These are phyloP conservation scores for Imbricaverruca yamaguchii DNA, from an alignment of 2,888 invertebrate species.

Conservation along the genomic window DNA sequence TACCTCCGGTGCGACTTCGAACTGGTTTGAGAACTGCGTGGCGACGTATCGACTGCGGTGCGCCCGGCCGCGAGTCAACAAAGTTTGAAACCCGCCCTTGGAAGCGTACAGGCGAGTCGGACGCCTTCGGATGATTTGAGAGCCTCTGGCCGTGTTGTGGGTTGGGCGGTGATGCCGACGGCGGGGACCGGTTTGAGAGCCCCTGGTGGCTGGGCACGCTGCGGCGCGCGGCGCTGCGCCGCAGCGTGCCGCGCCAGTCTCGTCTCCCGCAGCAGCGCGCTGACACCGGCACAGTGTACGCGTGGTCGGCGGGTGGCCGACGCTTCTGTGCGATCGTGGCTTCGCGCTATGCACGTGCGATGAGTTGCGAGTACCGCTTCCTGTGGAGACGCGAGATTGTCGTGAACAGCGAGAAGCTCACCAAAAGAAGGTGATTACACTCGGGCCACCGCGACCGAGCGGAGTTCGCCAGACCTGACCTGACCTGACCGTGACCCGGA, in stretches of 20 bases:
- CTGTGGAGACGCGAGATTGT: slow-evolving; percentile 16
- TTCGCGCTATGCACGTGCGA: not conserved
- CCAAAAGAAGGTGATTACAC: not conserved
- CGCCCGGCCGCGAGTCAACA: too few species aligned
- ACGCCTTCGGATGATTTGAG: too few species aligned
- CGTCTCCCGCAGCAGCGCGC: too few species aligned
- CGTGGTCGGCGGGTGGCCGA: not conserved
- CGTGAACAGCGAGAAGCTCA: slow-evolving; percentile 13
- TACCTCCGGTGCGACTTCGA: too few species aligned
- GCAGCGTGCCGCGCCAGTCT: not conserved
- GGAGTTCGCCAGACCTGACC: not conserved
- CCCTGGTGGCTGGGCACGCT: not conserved
- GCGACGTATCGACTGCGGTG: too few species aligned
- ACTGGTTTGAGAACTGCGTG: too few species aligned
- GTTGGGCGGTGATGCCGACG: too few species aligned
- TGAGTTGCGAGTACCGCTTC: not conserved
- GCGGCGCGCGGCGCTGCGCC: not conserved
- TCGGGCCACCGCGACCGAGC: too few species aligned
- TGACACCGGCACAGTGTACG: too few species aligned
- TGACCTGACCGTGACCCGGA: not conserved
- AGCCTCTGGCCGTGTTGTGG: too few species aligned
- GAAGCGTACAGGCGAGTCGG: too few species aligned
- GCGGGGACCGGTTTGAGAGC: not conserved
- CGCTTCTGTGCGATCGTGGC: not conserved
- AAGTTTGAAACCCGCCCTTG: too few species aligned